Evolutionary conservation across 2,888 invertebrate species (phyloP), one percentile per base, ranked within the genome.

Genomic region (Theodoxus fluviatilis): DNA sequence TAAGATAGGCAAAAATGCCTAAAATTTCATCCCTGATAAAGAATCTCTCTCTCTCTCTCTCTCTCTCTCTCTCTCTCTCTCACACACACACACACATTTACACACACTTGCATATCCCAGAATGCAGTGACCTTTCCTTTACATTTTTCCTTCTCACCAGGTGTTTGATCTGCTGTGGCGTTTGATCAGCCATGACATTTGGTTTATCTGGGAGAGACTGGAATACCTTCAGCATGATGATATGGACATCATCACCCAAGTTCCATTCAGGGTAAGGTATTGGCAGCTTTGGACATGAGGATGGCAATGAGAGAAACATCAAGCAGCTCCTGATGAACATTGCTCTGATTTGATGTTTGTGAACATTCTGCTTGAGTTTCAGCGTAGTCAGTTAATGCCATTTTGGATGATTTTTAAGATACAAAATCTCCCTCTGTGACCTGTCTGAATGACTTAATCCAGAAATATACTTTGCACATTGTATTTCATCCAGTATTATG

Each of bases 151-250:
- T 70, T 71, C 15, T 6, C 69, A 72, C 6, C 71, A 86, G 86
- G 84, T 86, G 31, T 86, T 86, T 80, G 81, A 84, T 61, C 71
- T 86, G 33, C 73, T 86, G n/a, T 86, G 86, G 86, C 72, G 85
- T 37, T 75, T 86, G 55, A 82, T 85, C 70, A 80, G 83, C 65
- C 84, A 86, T 79, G 86, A 86, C 71, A 82, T 85, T 49, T 85
- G 85, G 83, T 86, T 86, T 79, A 79, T 86, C 3, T 86, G 86
- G 86, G 85, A 86, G 70, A 74, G 86, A 63, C 82, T 81, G 4
- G 86, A 86, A 71, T 86, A 80, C 74, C 78, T 86, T 15, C 84
- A 85, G 69, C 84, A 83, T 37, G 78, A 80, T 3, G 83, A 84
- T 70, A 75, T 77, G n/a, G 82, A 83, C 57, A 76, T 84, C 28